These are phyloP conservation scores for Trididemnum nubilum DNA, from an alignment of 23 tunicate species.

Conservation along the genomic window DNA sequence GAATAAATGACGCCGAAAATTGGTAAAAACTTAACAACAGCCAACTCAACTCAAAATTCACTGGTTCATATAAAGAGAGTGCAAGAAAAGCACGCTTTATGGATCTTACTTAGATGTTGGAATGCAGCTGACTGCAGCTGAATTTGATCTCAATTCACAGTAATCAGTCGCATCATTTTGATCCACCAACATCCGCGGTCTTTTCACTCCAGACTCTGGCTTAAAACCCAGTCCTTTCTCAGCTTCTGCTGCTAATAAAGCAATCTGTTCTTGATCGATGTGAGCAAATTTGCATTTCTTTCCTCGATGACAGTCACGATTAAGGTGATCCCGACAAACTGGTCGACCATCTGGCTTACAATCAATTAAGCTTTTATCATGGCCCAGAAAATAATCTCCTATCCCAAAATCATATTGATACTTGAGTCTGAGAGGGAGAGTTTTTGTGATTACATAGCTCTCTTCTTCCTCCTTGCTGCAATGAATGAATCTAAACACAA, in stretches of 20 bases:
- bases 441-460: slow-evolving; percentile 40
- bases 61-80: too few relatives aligned
- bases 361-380: slow-evolving; percentile 28
- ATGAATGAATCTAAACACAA: slow-evolving; percentile 67
- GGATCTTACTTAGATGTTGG: slow-evolving; percentile 27
- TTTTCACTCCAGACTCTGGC: slow-evolving; percentile 32
- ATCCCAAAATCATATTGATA: slow-evolving; percentile 96
- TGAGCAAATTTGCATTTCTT: slow-evolving; percentile 89
- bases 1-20: too few relatives aligned
- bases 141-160: slow-evolving; percentile 15
- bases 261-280: slow-evolving; percentile 42
- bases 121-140: not conserved
- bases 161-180: slow-evolving; percentile 25
- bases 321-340: slow-evolving; percentile 77
- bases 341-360: slow-evolving; percentile 26
- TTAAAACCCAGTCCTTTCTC: slow-evolving; percentile 12
- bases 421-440: slow-evolving; percentile 70
- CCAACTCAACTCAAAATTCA: too few relatives aligned
- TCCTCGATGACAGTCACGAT: slow-evolving; percentile 77
- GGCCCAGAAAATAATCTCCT: slow-evolving; percentile 61
- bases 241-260: slow-evolving; percentile 24
- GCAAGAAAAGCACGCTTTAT: too few relatives aligned
- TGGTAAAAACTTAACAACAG: too few relatives aligned
- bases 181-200: slow-evolving; percentile 60
- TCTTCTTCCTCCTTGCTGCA: slow-evolving; percentile 84